These are phyloP conservation scores for Drosophila lutescens DNA, from an alignment of 2,888 invertebrate genomes.

Conservation along the genomic window DNA sequence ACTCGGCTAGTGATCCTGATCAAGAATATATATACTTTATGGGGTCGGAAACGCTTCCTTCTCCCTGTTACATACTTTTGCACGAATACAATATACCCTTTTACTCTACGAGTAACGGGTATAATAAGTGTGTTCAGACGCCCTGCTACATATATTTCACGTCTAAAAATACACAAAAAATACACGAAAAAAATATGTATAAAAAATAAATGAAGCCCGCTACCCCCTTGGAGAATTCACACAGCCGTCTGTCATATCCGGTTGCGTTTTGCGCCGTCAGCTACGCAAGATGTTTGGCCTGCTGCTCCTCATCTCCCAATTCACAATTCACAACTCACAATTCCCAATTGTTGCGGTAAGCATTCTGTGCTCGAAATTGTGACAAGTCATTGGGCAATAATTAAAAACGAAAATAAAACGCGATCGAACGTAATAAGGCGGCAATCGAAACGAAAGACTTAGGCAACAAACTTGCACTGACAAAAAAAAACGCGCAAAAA, in stretches of 20 bases:
- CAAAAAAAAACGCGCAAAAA: constrained; percentile 19
- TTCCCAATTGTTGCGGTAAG: constrained; percentile 32
- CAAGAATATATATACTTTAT: too few relatives aligned
- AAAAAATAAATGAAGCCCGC: constrained; percentile 3
- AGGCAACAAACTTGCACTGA: constrained; percentile 77
- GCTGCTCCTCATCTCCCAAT: constrained; percentile 21
- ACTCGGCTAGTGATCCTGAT: too few relatives aligned
- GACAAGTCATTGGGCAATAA: constrained; percentile 80
- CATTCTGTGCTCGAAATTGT: constrained; percentile 66
- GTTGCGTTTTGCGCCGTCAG: constrained; percentile 48
- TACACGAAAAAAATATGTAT: neutral
- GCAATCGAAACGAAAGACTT: constrained; percentile 66
- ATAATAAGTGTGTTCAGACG: neutral
- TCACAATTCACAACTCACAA: constrained; percentile 5
- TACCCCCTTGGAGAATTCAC: constrained; percentile 11
- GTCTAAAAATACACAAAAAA: neutral
- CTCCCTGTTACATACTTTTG: too few relatives aligned
- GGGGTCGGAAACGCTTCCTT: too few relatives aligned
- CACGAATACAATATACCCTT: too few relatives aligned
- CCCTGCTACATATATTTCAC: neutral
- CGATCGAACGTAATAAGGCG: constrained; percentile 79
- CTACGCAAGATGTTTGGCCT: constrained; percentile 30
- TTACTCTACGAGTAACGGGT: too few relatives aligned
- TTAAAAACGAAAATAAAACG: constrained; percentile 78
- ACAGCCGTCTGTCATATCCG: constrained; percentile 53